Conservation (phyloP, 2,113 vertebrate species). For the Mesembrinibis cayennensis region DNA sequence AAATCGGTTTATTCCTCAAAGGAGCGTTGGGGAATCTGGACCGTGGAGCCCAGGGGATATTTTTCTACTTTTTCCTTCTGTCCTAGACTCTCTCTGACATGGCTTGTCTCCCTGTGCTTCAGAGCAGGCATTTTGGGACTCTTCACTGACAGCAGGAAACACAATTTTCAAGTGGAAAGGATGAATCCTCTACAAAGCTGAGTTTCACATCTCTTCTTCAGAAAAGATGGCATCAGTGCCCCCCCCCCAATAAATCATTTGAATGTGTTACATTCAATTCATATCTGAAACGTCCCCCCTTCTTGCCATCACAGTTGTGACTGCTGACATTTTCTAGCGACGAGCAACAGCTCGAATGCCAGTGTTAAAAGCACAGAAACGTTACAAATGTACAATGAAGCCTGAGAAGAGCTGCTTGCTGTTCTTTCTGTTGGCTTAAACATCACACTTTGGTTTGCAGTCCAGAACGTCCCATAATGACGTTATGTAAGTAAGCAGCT, state of each 20-base stretch:
- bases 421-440: background rate
- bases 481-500: background rate
- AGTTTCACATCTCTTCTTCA: background rate
- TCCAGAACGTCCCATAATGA: background rate
- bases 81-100: background rate
- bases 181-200: background rate
- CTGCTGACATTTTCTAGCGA: background rate
- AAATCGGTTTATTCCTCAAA: background rate
- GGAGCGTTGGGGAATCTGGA: background rate
- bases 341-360: background rate
- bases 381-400: background rate
- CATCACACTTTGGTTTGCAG: background rate
- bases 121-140: background rate
- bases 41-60: background rate
- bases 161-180: background rate
- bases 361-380: background rate
- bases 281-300: background rate
- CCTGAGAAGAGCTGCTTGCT: background rate
- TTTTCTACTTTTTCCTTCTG: background rate
- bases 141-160: background rate
- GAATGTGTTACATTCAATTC: background rate
- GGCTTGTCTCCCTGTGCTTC: background rate
- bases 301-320: background rate
- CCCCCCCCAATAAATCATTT: background rate
- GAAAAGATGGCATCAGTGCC: background rate